Evolutionary conservation across 2,888 invertebrate species (phyloP).

Genomic region (Platycheirus rosarum): DNA sequence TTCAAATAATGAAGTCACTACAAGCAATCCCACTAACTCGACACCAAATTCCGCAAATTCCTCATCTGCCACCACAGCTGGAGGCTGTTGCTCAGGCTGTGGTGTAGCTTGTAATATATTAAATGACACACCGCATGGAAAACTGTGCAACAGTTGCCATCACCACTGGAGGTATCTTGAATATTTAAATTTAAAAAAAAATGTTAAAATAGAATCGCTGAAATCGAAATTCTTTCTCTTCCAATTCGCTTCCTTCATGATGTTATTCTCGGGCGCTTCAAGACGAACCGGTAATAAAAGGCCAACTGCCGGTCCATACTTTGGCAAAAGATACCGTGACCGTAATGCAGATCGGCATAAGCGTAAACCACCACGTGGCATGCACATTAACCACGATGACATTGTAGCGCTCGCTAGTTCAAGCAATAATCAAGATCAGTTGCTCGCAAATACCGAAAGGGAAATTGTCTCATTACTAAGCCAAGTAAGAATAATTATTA

Average conservation of each 20-base stretch:
- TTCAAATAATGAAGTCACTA: conserved; percentile 64
- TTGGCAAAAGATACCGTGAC: conserved; percentile 80
- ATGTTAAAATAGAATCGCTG: conserved; percentile 44
- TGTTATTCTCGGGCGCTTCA: conserved; percentile 49
- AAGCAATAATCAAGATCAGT: conserved; percentile 85
- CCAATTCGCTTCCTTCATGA: conserved; percentile 49
- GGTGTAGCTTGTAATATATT: conserved; percentile 89
- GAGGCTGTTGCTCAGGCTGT: conserved; percentile 84
- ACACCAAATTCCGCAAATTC: conserved; percentile 60
- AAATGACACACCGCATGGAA: conserved; percentile 89
- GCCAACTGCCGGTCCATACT: conserved; percentile 88
- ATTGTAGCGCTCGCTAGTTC: conserved; percentile 91
- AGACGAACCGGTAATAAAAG: conserved; percentile 92
- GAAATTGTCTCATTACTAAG: conserved; percentile 97
- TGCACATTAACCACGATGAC: conserved; percentile 99
- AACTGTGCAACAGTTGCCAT: conserved; percentile 92
- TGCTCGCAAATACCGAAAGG: conserved; percentile 95
- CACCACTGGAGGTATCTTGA: conserved; percentile 90
- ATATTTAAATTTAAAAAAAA: conserved; percentile 42
- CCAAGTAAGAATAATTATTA: conserved; percentile 89
- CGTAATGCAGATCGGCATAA: conserved; percentile 84
- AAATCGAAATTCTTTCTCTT: conserved; percentile 60
- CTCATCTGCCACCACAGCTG: conserved; percentile 75
- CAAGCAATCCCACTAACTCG: conserved; percentile 52
- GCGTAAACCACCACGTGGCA: conserved; percentile 96